A percentile compares a stretch with the other conserved stretches of the same genome.
Evolutionary conservation across 2,113 vertebrate species (phyloP).

Genomic region (Antechinus stuartii): DNA sequence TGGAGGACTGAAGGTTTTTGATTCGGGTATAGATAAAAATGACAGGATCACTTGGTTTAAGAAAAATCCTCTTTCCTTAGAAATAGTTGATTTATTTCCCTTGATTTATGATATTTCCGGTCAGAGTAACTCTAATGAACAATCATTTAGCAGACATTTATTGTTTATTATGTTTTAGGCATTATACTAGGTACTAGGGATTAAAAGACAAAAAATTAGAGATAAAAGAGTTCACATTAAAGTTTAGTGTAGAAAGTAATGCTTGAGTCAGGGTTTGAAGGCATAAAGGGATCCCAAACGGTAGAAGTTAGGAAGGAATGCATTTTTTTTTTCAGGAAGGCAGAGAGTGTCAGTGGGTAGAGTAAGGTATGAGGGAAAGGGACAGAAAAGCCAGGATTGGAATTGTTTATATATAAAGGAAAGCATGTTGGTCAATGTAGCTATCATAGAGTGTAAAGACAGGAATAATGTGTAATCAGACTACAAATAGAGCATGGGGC

Average conservation of each 20-base stretch:
- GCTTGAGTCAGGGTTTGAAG: background rate
- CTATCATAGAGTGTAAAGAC: background rate
- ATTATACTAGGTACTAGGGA: too few relatives aligned
- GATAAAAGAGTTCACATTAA: background rate
- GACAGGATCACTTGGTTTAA: background rate
- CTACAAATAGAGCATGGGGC: background rate
- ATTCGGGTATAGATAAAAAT: background rate
- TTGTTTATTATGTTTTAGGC: too few relatives aligned
- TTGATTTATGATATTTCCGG: too few relatives aligned
- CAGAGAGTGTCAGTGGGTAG: too few relatives aligned
- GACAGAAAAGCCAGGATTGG: background rate
- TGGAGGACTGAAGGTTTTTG: background rate
- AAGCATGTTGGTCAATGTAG: background rate
- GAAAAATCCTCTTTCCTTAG: background rate
- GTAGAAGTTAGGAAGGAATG: background rate
- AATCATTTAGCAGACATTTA: too few relatives aligned
- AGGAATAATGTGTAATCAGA: background rate
- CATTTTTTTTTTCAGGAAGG: background rate
- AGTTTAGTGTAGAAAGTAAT: background rate
- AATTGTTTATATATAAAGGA: background rate
- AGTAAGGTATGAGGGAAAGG: too few relatives aligned
- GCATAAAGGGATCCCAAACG: background rate
- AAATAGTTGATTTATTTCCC: too few relatives aligned
- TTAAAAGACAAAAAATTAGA: too few relatives aligned
- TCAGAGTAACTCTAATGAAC: too few relatives aligned